Base-by-base conservation (phyloP, 2,113 vertebrate species). In the Patagioenas fasciata region DNA sequence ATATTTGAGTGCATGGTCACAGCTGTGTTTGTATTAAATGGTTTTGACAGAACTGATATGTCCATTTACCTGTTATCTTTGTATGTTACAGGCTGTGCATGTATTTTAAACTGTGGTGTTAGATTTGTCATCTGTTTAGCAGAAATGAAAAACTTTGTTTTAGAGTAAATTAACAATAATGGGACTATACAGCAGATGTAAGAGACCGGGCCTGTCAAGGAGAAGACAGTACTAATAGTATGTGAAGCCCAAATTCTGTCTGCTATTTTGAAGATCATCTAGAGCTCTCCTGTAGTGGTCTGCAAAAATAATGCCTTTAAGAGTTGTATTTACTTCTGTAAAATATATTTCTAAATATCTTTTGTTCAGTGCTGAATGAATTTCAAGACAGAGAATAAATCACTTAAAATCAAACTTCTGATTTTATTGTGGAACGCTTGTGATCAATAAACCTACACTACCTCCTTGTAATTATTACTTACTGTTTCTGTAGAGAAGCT, bases 1-100 rank as follows among this genome's bases (percentile, higher is more conserved):
- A 14, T 86, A 20, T 51, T 56, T 15, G 44, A 56, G 42, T 82
- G 57, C 44, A 7, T 58, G 19, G 25, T 56, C 71, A 42, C 57
- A 92, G 15, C 66, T 96, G 67, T 64, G 62, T 91, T 86, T 96
- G 70, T 70, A 65, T 84, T 31, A n/a, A 69, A 60, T 32, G 53
- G 28, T 40, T 73, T 71, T 36, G 74, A 50, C 18, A 72, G 40
- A 78, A 62, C 13, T 57, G 11, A 15, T 70, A 32, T 58, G 28
- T 28, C 50, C 48, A 4, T 67, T 58, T 70, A 65, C 9, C 77
- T 3, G 2, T 66, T 89, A n/a, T 29, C 17, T 62, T 74, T 51
- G 13, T 73, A 38, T 12, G 16, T 67, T 66, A 47, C 15, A 71
- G 56, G 23, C 58, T 78, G 13, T 61, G 64, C 21, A 53, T 47